Evolutionary conservation across 2,888 invertebrate genomes (phyloP), one percentile per base, ranked within the genome.

Genomic region (Crematogaster levior): DNA sequence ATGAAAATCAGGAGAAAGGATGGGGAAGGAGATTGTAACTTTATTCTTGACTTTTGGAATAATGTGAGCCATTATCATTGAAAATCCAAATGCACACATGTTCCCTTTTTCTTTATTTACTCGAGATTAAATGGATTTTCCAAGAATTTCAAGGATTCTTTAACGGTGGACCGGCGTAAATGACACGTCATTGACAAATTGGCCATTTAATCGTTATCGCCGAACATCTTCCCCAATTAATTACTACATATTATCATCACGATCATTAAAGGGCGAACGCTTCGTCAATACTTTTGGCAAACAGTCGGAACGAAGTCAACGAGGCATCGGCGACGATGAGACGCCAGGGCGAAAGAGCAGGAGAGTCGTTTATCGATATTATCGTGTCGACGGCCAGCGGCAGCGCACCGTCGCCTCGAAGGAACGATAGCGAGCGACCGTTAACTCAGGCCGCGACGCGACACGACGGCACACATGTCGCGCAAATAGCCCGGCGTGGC

Each of bases 351-450:
- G 66, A 65, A 27, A 66, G 27, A 66, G 51, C 37, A 34, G 46
- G 68, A 56, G 77, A 53, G 65, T 21, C 56, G 56, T 77, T 77
- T 77, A 77, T 68, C 77, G 77, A 77, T 77, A 77, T 77, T 77
- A 77, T 77, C 68, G 43, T 56, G 18, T 9, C 37, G 9, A 1
- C 30, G 77, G 34, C 30, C 24, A 15, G 37, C 63, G 63, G 63
- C 61, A 61, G 30, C 74, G 48, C 12, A 74, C 79, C 43, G 83
- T 48, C 81, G 75, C 79, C 68, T 86, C 83, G 84, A 77, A 85
- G 84, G 82, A 83, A 84, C 85, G 83, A 81, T 83, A 84, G 85
- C 82, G 85, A 83, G 81, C 82, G 85, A 86, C 87, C 88, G 87
- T 88, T 88, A 88, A 85, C 87, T 88, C 74, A 37, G 75, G 27